A percentile compares a stretch with the other conserved stretches of the same genome.
phyloP scores from a whole-genome alignment of 1,140 invertebrate species.

The Drosophila virilis region DNA sequence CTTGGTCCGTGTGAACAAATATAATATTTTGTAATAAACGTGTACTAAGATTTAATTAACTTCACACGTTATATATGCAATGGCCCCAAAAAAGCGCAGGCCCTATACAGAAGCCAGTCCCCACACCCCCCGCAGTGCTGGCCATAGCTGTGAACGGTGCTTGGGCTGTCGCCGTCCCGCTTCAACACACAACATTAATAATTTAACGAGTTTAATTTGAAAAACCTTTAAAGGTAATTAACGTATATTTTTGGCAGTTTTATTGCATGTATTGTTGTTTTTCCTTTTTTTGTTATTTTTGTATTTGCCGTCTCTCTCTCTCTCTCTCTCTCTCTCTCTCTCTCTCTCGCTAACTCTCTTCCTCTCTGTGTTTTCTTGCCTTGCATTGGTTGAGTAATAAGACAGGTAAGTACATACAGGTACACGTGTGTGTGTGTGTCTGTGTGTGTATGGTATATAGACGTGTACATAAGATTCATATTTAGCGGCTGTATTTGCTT shows the following conservation, averaged over 20 bases:
- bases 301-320: slow-evolving; percentile 5
- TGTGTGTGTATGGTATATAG: slow-evolving; percentile 21
- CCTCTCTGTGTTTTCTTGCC: slow-evolving; percentile 36
- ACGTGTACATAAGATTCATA: slow-evolving; percentile 49
- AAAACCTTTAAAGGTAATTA: slow-evolving; percentile 83
- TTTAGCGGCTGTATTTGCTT: slow-evolving; percentile 71
- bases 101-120: slow-evolving; percentile 11
- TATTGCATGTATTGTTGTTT: slow-evolving; percentile 67
- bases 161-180: slow-evolving; percentile 35
- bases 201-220: slow-evolving; percentile 83
- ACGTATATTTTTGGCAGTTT: slow-evolving; percentile 82
- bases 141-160: slow-evolving; percentile 51
- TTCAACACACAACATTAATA: slow-evolving; percentile 57
- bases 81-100: slow-evolving; percentile 33
- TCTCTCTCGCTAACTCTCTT: slow-evolving; percentile 6
- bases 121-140: slow-evolving; percentile 6
- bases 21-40: slow-evolving; percentile 81
- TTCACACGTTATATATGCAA: slow-evolving; percentile 74
- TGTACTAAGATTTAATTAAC: slow-evolving; percentile 79
- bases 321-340: slow-evolving; percentile 15
- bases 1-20: slow-evolving; percentile 65
- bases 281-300: slow-evolving; percentile 36
- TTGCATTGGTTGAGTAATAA: slow-evolving; percentile 65
- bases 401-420: slow-evolving; percentile 36
- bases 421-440: background rate